Evolutionary conservation across 2,888 invertebrate species (phyloP), one percentile per base, ranked within the genome.

Genomic region (Lasioglossum vierecki): DNA sequence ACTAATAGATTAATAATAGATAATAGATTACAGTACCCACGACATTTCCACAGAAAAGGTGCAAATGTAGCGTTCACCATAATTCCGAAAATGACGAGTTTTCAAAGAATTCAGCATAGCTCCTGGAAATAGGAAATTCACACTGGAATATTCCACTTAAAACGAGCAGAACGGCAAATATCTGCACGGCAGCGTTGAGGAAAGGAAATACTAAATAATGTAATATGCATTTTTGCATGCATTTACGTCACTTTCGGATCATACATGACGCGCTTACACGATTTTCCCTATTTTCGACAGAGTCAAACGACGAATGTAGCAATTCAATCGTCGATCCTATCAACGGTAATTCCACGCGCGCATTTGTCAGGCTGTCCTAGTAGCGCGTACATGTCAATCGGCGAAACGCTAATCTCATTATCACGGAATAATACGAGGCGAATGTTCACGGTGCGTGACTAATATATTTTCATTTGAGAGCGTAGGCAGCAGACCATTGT

Each of bases 361-460:
- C 46, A 53, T 78, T 79, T 11, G 53, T 75, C 73, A 53, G 75
- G 5, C 71, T 39, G 44, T 72, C 35, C 57, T 44, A 57, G 44
- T 46, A 82, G 68, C 57, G 63, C 46, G 82, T 68, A 82, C 57
- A 81, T 75, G 80, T 70, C 78, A 66, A 35, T 63, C 39, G 46
- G 49, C 41, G 57, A 41, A 74, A 41, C 72, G 80, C 75, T 89
- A 89, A 89, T 89, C 82, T 76, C 72, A 84, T 89, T 89, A 90
- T 84, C 87, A 57, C 41, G 66, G 57, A 72, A 79, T 46, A 79
- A 76, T 76, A 77, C 82, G 44, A 41, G 73, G 39, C 39, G 44
- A 46, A 22, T 68, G 39, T 11, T 66, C 44, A 5, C 11, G 49
- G 15, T 49, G 57, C 78, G 53, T 70, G 76, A 87, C 76, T 46